Base-by-base conservation (phyloP, 2,113 vertebrate genomes). In the Bujurquina vittata region DNA sequence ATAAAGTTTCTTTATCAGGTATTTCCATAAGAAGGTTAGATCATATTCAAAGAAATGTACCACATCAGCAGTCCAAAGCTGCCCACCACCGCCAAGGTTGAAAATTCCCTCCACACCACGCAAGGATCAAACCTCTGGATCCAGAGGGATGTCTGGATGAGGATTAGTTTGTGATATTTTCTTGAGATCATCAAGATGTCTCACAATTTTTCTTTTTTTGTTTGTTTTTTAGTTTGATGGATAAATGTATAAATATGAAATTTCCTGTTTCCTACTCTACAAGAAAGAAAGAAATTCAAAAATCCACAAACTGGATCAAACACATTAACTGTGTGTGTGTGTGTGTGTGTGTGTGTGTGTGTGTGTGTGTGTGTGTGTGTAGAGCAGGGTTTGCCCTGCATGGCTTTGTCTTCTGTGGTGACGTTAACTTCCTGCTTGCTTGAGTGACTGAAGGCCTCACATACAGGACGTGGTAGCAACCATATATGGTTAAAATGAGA, bases 401-500 rank as follows among this genome's bases (percentile, higher is more conserved):
- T 18, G 52, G 58, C 46, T 43, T 57, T 46, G 76, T 84, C 37
- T 88, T 69, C 31, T 80, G 79, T 81, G 82, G 83, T 87, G 84
- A 90, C 46, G 69, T 54, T 81, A 43, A 89, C 86, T 93, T 95
- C 94, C 94, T 93, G 92, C 90, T 91, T 84, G 84, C 56, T 60
- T 56, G 40, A 84, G 46, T 75, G 69, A 83, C 60, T 52, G 69
- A 69, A 49, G 73, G 77, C 79, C 76, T 83, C 35, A 57, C 81
- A 88, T 73, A 81, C 81, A 87, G 81, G 89, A 88, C 67, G 33
- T 72, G 87, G 76, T 54, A 43, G 63, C 20, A 88, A 84, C 94
- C 94, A 90, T 94, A 94, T 90, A 92, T 80, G 91, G 93, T 80
- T 86, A 92, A 74, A 89, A 81, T n/a, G 83, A 87, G 89, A 90